Percentiles rank a stretch among this genome's conserved stretches.
These are phyloP conservation scores for Cheilosia grossa DNA, from an alignment of 2,888 invertebrate species.

Conservation along the genomic window DNA sequence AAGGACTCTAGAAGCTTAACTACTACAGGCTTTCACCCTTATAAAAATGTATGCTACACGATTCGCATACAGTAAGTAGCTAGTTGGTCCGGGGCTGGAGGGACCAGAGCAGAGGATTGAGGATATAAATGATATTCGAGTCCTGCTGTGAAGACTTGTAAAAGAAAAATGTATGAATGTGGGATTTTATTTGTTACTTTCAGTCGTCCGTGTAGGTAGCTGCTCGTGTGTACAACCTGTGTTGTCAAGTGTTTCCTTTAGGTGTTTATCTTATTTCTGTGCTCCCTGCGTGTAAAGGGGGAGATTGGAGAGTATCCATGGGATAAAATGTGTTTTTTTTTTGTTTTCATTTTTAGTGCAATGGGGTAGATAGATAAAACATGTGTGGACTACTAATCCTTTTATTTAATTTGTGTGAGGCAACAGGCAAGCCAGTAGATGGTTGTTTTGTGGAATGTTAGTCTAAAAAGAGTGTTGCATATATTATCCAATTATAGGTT, in stretches of 20 bases:
- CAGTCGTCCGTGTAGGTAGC: constrained; percentile 10
- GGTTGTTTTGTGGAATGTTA: no score
- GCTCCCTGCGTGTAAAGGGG: background rate
- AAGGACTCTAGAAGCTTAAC: constrained; percentile 53
- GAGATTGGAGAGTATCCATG: constrained; percentile 2
- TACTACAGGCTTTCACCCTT: constrained; percentile 47
- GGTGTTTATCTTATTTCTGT: constrained; percentile 51
- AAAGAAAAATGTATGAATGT: constrained; percentile 36
- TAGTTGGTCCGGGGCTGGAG: background rate
- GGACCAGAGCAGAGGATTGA: background rate
- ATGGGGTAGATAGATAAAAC: background rate
- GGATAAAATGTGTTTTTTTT: constrained; percentile 13
- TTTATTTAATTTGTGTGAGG: background rate
- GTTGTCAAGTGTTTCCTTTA: constrained; percentile 48
- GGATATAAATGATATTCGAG: constrained; percentile 52
- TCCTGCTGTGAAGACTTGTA: constrained; percentile 54
- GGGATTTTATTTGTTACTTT: constrained; percentile 51
- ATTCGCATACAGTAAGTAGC: background rate
- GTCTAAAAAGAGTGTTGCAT: no score
- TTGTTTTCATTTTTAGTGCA: background rate
- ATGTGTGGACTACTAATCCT: background rate
- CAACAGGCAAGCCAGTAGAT: background rate
- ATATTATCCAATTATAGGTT: no score
- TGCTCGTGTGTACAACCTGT: constrained; percentile 31
- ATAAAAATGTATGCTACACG: background rate